Conservation (phyloP, 2,888 invertebrate species). For the Epirrita christyi region DNA sequence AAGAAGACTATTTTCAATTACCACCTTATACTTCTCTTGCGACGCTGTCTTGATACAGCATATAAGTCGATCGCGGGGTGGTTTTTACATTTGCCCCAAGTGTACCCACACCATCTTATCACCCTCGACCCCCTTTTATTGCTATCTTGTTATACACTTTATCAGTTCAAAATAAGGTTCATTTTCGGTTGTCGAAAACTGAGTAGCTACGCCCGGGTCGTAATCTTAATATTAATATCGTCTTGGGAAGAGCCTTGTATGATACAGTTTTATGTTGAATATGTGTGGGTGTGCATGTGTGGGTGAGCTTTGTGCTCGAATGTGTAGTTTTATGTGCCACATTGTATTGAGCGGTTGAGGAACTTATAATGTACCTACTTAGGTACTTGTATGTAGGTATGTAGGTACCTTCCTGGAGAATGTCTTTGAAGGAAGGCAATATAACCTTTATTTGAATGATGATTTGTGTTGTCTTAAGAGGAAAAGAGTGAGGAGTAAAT, state of each 20-base stretch:
- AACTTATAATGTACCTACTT: slow-evolving; percentile 11
- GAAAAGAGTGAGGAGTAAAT: too few species aligned
- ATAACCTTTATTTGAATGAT: too few species aligned
- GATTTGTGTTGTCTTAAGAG: too few species aligned
- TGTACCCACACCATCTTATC: slow-evolving; percentile 62
- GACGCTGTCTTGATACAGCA: slow-evolving; percentile 79
- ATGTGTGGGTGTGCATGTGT: slow-evolving; percentile 54
- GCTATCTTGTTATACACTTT: slow-evolving; percentile 38
- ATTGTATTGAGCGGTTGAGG: slow-evolving; percentile 21
- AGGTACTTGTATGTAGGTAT: slow-evolving; percentile 1
- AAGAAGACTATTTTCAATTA: slow-evolving; percentile 37
- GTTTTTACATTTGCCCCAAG: slow-evolving; percentile 82
- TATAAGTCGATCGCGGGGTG: slow-evolving; percentile 84
- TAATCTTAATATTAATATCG: slow-evolving; percentile 81
- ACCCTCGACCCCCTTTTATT: slow-evolving; percentile 38
- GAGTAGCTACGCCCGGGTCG: slow-evolving; percentile 50
- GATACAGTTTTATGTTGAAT: slow-evolving; percentile 72
- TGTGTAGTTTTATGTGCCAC: slow-evolving; percentile 38
- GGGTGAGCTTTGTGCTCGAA: slow-evolving; percentile 45
- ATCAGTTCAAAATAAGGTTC: background rate
- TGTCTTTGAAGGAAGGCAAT: background rate
- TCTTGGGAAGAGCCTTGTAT: slow-evolving; percentile 74
- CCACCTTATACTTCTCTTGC: slow-evolving; percentile 41
- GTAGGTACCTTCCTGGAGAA: slow-evolving; percentile 1
- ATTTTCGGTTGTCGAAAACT: slow-evolving; percentile 18